Evolutionary conservation across 2,888 invertebrate species (phyloP).

Genomic region (Dryomyza anilis): DNA sequence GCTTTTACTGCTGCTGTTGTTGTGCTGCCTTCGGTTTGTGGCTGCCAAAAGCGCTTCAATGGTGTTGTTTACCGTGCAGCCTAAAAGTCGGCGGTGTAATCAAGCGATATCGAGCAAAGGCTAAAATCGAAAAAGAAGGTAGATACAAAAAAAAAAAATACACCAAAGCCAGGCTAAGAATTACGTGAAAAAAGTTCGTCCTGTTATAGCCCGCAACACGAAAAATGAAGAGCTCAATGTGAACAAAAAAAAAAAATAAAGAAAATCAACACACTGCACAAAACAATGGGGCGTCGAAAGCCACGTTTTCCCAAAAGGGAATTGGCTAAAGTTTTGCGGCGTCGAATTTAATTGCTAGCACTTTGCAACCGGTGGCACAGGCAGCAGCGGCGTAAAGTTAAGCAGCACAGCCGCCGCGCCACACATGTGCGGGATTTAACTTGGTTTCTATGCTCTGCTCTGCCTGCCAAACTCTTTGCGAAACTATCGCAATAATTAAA

Average conservation of each 20-base stretch:
- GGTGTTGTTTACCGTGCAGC: background rate
- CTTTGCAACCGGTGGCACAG: background rate
- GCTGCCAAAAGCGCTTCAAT: background rate
- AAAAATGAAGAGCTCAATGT: background rate
- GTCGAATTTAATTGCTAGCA: background rate
- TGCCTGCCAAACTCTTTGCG: no score
- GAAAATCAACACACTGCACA: no score
- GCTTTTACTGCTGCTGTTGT: background rate
- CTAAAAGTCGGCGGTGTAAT: constrained; percentile 3
- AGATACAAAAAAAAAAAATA: background rate
- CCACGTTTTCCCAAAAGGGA: background rate
- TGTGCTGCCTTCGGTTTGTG: no score
- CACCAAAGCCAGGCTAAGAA: background rate
- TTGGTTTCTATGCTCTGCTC: no score
- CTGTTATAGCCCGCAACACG: no score
- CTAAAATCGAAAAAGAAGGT: background rate
- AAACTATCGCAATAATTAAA: no score
- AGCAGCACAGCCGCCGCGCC: no score
- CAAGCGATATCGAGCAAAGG: background rate
- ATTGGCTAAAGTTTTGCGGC: background rate
- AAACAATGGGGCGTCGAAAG: background rate
- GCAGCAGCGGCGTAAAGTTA: constrained; percentile 19
- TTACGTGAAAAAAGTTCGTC: background rate
- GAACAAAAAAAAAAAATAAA: background rate
- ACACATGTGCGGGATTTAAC: no score